phyloP scores from a whole-genome alignment of 2,888 invertebrate species.

The Caprella mutica region DNA sequence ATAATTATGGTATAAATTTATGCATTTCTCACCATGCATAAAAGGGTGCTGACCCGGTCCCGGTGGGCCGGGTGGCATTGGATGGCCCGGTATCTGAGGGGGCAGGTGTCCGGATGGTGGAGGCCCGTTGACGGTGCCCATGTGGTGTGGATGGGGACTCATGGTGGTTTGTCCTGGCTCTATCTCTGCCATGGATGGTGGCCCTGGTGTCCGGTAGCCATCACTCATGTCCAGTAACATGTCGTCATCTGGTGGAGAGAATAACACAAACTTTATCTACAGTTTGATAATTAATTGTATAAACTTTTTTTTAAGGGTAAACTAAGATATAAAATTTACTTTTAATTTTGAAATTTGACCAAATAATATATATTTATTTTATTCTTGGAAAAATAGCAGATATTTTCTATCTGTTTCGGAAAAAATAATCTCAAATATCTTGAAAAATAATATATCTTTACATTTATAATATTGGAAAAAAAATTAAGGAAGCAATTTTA shows the following conservation, averaged over 20 bases:
- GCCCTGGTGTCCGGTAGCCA: conserved; percentile 31
- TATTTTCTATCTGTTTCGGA: no score
- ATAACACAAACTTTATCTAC: no score
- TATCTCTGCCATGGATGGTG: conserved; percentile 26
- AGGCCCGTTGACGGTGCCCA: conserved; percentile 19
- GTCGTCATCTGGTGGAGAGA: conserved; percentile 33
- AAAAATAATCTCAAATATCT: no score
- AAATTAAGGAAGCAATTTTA: no score
- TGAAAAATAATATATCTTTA: no score
- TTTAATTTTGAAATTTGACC: no score
- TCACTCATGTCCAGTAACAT: conserved; percentile 32
- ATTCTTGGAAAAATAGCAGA: no score
- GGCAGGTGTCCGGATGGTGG: conserved; percentile 23
- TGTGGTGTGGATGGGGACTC: conserved; percentile 21
- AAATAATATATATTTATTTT: no score
- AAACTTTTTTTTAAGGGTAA: no score
- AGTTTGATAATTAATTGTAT: no score
- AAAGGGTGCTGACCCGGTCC: conserved; percentile 8
- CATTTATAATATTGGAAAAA: no score
- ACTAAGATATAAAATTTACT: no score
- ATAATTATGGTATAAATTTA: not conserved
- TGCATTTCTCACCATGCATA: conserved; percentile 1
- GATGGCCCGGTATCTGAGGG: conserved; percentile 22
- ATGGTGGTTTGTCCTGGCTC: conserved; percentile 26
- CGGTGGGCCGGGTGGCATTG: conserved; percentile 19